These are phyloP conservation scores for Labroides dimidiatus DNA, from an alignment of 2,797 vertebrate species.

Conservation along the genomic window DNA sequence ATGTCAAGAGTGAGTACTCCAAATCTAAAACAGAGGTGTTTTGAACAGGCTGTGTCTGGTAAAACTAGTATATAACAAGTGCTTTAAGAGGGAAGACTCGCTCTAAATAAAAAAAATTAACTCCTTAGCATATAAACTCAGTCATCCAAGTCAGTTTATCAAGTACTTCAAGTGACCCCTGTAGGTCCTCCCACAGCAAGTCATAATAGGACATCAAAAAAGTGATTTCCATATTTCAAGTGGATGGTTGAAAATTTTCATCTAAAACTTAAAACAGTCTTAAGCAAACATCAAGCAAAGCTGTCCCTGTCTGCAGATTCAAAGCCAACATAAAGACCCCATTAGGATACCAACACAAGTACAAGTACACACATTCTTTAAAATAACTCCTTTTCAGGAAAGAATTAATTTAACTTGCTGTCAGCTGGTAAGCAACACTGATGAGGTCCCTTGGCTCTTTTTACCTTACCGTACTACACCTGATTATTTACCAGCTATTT, in stretches of 20 bases:
- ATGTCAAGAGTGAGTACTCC: too few relatives aligned
- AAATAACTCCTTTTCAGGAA: neutral
- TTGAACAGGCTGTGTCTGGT: too few relatives aligned
- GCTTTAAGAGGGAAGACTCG: too few relatives aligned
- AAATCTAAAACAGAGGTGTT: too few relatives aligned
- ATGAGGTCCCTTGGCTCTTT: neutral
- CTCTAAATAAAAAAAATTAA: too few relatives aligned
- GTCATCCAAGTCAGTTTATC: too few relatives aligned
- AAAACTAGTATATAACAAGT: too few relatives aligned
- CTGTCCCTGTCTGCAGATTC: neutral
- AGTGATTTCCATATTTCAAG: too few relatives aligned
- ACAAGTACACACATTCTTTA: neutral
- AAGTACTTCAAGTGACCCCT: neutral
- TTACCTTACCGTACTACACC: constrained; percentile 13
- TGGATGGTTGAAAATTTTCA: neutral
- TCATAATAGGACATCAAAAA: neutral
- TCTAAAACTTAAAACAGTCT: neutral
- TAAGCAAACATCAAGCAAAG: too few relatives aligned
- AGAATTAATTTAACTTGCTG: constrained; percentile 2
- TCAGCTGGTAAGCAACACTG: neutral
- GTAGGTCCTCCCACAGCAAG: neutral
- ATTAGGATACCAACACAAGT: neutral
- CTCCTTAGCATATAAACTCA: too few relatives aligned
- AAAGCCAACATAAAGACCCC: neutral
- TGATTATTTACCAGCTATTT: constrained; percentile 43